Percentiles rank a stretch among this genome's conserved stretches.
Conservation (phyloP, 2,113 vertebrate genomes). For the Corydoras maculifer region DNA sequence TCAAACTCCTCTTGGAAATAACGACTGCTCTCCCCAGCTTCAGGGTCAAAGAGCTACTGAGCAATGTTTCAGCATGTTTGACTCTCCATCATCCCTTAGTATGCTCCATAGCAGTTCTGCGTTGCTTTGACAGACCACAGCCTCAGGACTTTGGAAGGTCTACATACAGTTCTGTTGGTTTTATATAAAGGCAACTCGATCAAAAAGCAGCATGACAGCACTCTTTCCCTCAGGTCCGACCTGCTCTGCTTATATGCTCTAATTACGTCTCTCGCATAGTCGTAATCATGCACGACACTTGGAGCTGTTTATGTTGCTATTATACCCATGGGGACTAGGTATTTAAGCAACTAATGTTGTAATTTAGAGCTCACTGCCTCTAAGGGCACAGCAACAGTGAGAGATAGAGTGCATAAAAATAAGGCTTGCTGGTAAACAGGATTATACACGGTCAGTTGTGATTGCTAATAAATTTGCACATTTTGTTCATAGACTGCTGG, state of each 20-base stretch:
- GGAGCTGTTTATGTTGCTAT: constrained; percentile 18
- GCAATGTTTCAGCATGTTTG: constrained; percentile 12
- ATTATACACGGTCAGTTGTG: too few relatives aligned
- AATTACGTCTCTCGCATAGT: constrained; percentile 28
- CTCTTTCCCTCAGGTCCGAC: constrained; percentile 17
- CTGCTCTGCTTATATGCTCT: constrained; percentile 19
- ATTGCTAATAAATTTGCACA: too few relatives aligned
- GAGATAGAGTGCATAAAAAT: too few relatives aligned
- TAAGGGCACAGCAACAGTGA: constrained; percentile 5
- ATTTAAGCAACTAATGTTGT: constrained; percentile 17
- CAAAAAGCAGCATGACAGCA: constrained; percentile 11
- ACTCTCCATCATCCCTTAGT: constrained; percentile 11
- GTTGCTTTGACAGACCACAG: constrained; percentile 16
- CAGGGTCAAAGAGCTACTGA: constrained; percentile 1
- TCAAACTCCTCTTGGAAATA: constrained; percentile 10
- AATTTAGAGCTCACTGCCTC: constrained; percentile 27
- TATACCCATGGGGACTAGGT: constrained; percentile 15
- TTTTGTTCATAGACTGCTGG: too few relatives aligned
- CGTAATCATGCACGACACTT: constrained; percentile 26
- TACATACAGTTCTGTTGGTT: constrained; percentile 15
- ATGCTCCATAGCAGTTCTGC: constrained; percentile 3
- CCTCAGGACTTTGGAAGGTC: constrained; percentile 11
- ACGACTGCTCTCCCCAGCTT: background rate
- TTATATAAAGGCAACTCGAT: constrained; percentile 23
- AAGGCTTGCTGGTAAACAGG: too few relatives aligned